These are phyloP conservation scores for Coracias cyanogaster DNA, from an alignment of 2,797 vertebrate species.

Conservation along the genomic window DNA sequence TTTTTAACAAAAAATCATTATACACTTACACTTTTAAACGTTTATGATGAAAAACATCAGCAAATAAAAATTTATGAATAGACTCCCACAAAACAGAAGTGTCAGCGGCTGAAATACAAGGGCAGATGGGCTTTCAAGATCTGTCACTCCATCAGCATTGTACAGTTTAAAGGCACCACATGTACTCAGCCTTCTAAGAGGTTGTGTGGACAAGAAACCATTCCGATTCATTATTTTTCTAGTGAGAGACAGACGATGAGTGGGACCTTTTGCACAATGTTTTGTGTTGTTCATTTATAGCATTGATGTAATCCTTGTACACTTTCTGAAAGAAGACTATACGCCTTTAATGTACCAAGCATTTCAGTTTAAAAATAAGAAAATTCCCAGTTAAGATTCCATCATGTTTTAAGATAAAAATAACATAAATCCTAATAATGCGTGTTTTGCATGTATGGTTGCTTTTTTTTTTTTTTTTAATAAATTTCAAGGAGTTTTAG, in stretches of 20 bases:
- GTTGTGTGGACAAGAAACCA: neutral
- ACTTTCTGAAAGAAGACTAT: neutral
- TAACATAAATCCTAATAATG: neutral
- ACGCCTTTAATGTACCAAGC: neutral
- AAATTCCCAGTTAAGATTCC: neutral
- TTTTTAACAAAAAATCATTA: slow-evolving; percentile 19
- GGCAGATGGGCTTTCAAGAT: slow-evolving; percentile 58
- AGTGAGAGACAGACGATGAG: neutral
- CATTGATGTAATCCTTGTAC: neutral
- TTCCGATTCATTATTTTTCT: slow-evolving; percentile 45
- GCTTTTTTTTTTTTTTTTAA: neutral
- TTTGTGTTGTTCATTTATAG: slow-evolving; percentile 11
- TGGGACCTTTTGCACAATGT: neutral
- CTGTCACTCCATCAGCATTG: slow-evolving; percentile 44
- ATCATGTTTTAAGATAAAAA: neutral
- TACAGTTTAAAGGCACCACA: slow-evolving; percentile 46
- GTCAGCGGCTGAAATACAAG: slow-evolving; percentile 44
- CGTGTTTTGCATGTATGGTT: accelerated
- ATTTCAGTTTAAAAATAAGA: neutral
- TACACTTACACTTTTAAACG: slow-evolving; percentile 25
- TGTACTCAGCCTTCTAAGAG: slow-evolving; percentile 4
- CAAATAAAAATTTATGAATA: slow-evolving; percentile 60
- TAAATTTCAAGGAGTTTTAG: neutral
- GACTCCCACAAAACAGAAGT: slow-evolving; percentile 37
- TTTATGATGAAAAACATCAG: slow-evolving; percentile 21